Conservation (phyloP, 2,888 invertebrate genomes). For the Drosophila dives region DNA sequence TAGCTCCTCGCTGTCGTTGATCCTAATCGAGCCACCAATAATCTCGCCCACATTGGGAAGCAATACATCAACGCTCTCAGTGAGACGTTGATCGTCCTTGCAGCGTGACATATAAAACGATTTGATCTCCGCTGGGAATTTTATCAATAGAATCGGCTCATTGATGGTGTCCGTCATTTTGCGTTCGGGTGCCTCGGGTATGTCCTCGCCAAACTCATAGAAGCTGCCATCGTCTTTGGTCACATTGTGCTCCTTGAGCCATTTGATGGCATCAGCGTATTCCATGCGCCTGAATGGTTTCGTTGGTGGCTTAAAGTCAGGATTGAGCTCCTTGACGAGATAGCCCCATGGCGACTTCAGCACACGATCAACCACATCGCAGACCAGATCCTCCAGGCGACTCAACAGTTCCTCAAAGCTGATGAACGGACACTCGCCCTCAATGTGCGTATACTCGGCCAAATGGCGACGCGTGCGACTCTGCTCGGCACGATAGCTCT, state of each 20-base stretch:
- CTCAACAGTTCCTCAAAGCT: constrained; percentile 95
- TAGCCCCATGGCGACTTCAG: constrained; percentile 92
- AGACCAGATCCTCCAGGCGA: constrained; percentile 96
- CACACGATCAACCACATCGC: constrained; percentile 97
- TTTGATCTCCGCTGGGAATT: constrained; percentile 98
- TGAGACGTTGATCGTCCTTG: constrained; percentile 92
- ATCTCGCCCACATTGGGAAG: constrained; percentile 99
- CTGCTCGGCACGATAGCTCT: constrained; percentile 99
- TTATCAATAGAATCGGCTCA: constrained; percentile 96
- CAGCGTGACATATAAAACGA: constrained; percentile 99
- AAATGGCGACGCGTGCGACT: constrained; percentile 98
- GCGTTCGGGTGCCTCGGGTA: constrained; percentile 99
- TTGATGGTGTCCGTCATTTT: constrained; percentile 99
- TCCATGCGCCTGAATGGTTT: constrained; percentile 97
- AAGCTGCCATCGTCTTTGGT: constrained; percentile 98
- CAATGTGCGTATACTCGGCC: constrained; percentile 99
- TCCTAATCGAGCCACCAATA: constrained; percentile 99
- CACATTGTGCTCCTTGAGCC: constrained; percentile 95
- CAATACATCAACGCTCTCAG: constrained; percentile 98
- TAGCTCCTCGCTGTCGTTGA: constrained; percentile 92
- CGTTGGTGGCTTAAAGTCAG: constrained; percentile 92
- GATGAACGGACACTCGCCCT: constrained; percentile 98
- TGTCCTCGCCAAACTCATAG: constrained; percentile 99
- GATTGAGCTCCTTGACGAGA: constrained; percentile 95
- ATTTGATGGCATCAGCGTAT: constrained; percentile 97